Conservation (phyloP, 2,888 invertebrate species). For the Orthonevra nobilis region DNA sequence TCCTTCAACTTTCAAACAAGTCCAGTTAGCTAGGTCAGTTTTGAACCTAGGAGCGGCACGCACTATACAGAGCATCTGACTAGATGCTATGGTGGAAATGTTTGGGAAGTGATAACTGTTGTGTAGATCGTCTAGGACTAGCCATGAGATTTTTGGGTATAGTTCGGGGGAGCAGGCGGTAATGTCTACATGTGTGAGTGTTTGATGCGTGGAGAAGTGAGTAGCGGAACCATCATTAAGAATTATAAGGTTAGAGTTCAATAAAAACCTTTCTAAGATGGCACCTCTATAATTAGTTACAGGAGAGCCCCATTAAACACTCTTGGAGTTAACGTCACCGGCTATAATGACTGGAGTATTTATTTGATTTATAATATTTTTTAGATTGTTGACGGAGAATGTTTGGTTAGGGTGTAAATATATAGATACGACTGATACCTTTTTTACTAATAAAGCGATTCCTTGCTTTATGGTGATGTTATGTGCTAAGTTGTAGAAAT, state of each 20-base stretch:
- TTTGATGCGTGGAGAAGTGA: slow-evolving; percentile 11
- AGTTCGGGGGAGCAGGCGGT: neutral
- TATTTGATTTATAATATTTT: slow-evolving; percentile 8
- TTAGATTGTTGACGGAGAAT: slow-evolving; percentile 31
- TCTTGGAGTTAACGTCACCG: slow-evolving; percentile 36
- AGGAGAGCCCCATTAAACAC: slow-evolving; percentile 16
- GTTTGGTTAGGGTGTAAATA: neutral
- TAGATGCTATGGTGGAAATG: no score
- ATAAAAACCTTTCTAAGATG: slow-evolving; percentile 5
- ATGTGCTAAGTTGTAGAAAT: slow-evolving; percentile 25
- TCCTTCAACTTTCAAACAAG: no score
- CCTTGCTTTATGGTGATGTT: slow-evolving; percentile 45
- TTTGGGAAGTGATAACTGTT: neutral
- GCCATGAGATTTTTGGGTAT: neutral
- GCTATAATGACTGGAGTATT: no score
- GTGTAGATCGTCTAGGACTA: neutral
- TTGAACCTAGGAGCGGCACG: no score
- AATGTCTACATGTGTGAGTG: slow-evolving; percentile 8
- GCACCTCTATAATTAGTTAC: slow-evolving; percentile 12
- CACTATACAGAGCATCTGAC: no score
- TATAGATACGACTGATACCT: slow-evolving; percentile 14
- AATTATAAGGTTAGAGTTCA: neutral
- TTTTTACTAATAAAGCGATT: slow-evolving; percentile 32
- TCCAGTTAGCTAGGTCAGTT: no score
- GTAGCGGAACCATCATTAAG: slow-evolving; percentile 25